Evolutionary conservation across 2,797 vertebrate genomes (phyloP).

Genomic region (Lagodon rhomboides): DNA sequence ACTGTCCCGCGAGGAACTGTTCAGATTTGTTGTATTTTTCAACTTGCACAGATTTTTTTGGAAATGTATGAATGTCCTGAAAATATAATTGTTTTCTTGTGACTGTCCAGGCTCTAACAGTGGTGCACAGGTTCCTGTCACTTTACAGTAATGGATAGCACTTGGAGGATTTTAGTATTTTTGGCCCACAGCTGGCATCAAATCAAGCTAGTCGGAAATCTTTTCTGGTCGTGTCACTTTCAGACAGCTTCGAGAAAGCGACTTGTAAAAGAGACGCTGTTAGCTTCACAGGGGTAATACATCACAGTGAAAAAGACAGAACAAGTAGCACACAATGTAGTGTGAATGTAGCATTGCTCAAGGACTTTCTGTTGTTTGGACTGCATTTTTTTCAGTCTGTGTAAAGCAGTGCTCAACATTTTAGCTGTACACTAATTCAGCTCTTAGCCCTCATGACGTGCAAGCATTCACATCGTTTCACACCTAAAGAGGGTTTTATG

Average conservation of each 20-base stretch:
- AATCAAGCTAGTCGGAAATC: constrained; percentile 7
- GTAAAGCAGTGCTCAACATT: neutral
- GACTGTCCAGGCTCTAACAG: neutral
- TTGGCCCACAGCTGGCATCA: neutral
- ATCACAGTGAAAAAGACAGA: neutral
- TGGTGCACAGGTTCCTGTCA: neutral
- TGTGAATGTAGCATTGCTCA: too few species aligned
- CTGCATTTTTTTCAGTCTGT: neutral
- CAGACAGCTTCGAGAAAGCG: constrained; percentile 10
- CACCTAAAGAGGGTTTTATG: neutral
- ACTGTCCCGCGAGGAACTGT: constrained; percentile 1
- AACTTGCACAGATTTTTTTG: neutral
- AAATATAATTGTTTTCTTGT: constrained; percentile 4
- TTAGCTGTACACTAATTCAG: neutral
- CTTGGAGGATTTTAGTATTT: neutral
- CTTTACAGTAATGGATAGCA: constrained; percentile 3
- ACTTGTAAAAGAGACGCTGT: neutral
- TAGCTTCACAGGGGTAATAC: neutral
- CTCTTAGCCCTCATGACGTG: neutral
- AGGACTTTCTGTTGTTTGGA: neutral
- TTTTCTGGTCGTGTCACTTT: constrained; percentile 19
- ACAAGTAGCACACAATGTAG: neutral
- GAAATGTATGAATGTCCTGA: neutral
- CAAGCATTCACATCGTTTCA: neutral
- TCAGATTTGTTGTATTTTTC: neutral